Base-by-base conservation (phyloP, 2,113 vertebrate genomes). In the Parus major region DNA sequence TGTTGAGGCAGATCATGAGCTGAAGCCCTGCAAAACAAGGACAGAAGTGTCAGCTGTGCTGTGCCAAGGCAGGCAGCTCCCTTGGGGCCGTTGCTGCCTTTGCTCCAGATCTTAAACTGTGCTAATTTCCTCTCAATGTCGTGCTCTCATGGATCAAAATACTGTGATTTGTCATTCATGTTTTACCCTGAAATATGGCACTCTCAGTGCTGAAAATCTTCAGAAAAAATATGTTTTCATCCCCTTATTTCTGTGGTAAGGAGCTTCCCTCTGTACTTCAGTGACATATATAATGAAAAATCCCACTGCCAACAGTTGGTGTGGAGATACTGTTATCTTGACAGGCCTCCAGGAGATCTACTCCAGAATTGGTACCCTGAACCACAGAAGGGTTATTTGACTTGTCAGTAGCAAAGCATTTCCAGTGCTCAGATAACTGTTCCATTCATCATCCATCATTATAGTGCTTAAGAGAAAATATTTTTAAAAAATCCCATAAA, bases 271-370 rank as follows among this genome's bases (percentile, higher is more conserved):
- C 91, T 60, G 71, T 92, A 66, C 49, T 86, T 91, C 4, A 56
- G 80, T 89, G 92, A 88, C 78, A 95, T 11, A 33, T 35, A 46
- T 78, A 94, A 92, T 86, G 72, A 92, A 92, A 95, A 94, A 95
- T 88, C 90, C 82, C 39, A 5, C 49, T 93, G 88, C 68, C 1
- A 12, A 27, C 1, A 35, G 63, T 63, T n/a, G 14, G 46, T 35
- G 60, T 88, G 69, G 90, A 93, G 71, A 88, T 96, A 79, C 91
- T 93, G 93, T 94, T 97, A 91, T 94, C 95, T 95, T 97, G 97
- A 96, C 90, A 91, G 82, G 75, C 57, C 83, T 96, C 86, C 87
- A 90, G 78, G 86, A 80, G 84, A 95, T 94, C 90, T 76, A 0
- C 78, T 94, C 53, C 59, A 33, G 57, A 88, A 60, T 7, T 92